These are phyloP conservation scores for Trichonephila clavata DNA, from an alignment of 1,140 invertebrate genomes.

Conservation along the genomic window DNA sequence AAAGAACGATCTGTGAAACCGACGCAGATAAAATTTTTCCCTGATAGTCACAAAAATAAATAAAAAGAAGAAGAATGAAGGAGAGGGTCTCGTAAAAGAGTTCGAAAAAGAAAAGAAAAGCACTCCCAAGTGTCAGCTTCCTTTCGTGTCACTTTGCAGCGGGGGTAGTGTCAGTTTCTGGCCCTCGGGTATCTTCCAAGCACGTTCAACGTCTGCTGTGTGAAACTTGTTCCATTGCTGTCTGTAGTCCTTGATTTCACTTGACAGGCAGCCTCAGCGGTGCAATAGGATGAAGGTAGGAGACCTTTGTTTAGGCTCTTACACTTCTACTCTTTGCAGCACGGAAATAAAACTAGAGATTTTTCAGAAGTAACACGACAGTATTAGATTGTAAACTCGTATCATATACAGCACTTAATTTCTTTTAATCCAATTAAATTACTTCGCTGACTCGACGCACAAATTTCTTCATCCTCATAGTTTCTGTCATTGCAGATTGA, in stretches of 20 bases:
- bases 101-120: conserved; percentile 18
- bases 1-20: conserved; percentile 21
- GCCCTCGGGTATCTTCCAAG: conserved; percentile 13
- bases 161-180: neutral
- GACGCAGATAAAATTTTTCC: conserved; percentile 27
- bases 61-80: neutral
- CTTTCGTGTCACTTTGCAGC: conserved; percentile 28
- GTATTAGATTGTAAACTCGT: no score
- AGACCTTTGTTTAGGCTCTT: neutral
- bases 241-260: conserved; percentile 36
- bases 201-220: conserved; percentile 48
- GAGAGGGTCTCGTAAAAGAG: conserved; percentile 5
- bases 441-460: no score
- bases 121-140: conserved; percentile 45
- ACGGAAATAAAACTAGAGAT: neutral
- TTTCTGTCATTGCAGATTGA: no score
- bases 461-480: no score
- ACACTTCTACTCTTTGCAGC: neutral
- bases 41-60: conserved; percentile 2
- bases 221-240: conserved; percentile 45
- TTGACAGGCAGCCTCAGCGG: conserved; percentile 12
- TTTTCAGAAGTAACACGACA: neutral
- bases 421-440: no score
- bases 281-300: conserved; percentile 19
- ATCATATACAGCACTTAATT: no score